Conservation (phyloP, 2,888 invertebrate species). For the Tubulanus polymorphus region DNA sequence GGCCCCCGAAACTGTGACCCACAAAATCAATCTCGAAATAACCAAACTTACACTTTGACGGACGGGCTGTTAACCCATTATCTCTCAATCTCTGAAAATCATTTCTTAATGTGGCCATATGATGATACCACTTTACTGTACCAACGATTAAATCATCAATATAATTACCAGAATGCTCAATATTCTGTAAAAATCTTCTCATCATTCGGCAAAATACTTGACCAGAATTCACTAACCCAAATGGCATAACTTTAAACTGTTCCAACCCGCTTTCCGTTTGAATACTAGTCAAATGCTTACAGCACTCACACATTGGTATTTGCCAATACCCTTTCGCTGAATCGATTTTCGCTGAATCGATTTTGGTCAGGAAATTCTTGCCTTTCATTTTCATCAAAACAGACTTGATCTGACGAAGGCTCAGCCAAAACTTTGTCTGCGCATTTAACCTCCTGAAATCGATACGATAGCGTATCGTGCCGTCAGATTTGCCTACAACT, state of each 20-base stretch:
- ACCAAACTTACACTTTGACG: slow-evolving; percentile 7
- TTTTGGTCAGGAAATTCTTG: slow-evolving; percentile 21
- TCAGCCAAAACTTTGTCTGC: slow-evolving; percentile 21
- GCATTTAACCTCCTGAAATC: slow-evolving; percentile 22
- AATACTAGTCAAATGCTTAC: slow-evolving; percentile 19
- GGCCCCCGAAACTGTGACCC: slow-evolving; percentile 12
- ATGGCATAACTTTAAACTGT: slow-evolving; percentile 15
- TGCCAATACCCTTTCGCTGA: slow-evolving; percentile 25
- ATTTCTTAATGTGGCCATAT: slow-evolving; percentile 1
- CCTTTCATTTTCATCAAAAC: slow-evolving; percentile 25
- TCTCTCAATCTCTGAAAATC: background rate
- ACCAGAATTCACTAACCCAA: slow-evolving; percentile 18
- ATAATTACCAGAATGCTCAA: too few relatives aligned
- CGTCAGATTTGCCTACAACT: slow-evolving; percentile 20
- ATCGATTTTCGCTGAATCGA: slow-evolving; percentile 17
- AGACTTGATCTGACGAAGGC: too few relatives aligned
- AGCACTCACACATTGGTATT: slow-evolving; percentile 10
- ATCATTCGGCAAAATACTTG: slow-evolving; percentile 17
- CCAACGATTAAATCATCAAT: slow-evolving; percentile 4
- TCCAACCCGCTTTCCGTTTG: slow-evolving; percentile 14
- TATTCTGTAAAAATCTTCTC: too few relatives aligned
- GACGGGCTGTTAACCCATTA: slow-evolving; percentile 5
- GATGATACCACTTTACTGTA: background rate
- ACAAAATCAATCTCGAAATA: slow-evolving; percentile 7
- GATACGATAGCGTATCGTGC: slow-evolving; percentile 20